Conservation (phyloP, 2,797 vertebrate genomes). For the Holocentrus rufus region DNA sequence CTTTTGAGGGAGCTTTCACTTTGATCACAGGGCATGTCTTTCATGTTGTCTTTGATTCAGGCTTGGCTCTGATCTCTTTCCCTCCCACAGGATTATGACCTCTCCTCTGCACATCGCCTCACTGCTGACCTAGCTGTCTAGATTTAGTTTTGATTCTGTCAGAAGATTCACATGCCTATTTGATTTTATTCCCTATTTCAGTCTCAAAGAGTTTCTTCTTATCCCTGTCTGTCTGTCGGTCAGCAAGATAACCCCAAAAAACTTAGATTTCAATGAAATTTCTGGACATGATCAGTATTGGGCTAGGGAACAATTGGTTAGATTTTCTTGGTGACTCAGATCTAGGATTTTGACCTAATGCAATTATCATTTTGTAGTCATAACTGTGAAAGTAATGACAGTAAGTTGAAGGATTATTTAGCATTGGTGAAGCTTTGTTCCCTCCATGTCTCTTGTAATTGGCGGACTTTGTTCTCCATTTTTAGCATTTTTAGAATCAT, state of each 20-base stretch:
- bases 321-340: no score
- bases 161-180: neutral
- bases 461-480: neutral
- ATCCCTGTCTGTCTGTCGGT: no score
- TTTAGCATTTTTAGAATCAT: neutral
- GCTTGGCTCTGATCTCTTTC: slow-evolving; percentile 41
- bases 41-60: slow-evolving; percentile 58
- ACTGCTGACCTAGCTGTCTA: slow-evolving; percentile 23
- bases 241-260: no score
- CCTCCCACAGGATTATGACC: slow-evolving; percentile 30
- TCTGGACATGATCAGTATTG: no score
- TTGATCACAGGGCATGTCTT: slow-evolving; percentile 56
- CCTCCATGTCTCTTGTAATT: neutral
- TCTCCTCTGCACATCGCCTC: slow-evolving; percentile 18
- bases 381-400: neutral
- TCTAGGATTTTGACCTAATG: no score
- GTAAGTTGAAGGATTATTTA: neutral
- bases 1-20: slow-evolving; percentile 43
- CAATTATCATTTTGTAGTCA: no score
- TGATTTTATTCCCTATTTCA: slow-evolving; percentile 1
- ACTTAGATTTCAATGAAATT: no score
- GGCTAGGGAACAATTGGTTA: no score
- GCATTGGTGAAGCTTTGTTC: neutral
- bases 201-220: neutral
- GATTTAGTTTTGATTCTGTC: slow-evolving; percentile 16